Evolutionary conservation across 1,140 invertebrate species (phyloP), one percentile per base, ranked within the genome.

Genomic region (Lanistes nyassanus): DNA sequence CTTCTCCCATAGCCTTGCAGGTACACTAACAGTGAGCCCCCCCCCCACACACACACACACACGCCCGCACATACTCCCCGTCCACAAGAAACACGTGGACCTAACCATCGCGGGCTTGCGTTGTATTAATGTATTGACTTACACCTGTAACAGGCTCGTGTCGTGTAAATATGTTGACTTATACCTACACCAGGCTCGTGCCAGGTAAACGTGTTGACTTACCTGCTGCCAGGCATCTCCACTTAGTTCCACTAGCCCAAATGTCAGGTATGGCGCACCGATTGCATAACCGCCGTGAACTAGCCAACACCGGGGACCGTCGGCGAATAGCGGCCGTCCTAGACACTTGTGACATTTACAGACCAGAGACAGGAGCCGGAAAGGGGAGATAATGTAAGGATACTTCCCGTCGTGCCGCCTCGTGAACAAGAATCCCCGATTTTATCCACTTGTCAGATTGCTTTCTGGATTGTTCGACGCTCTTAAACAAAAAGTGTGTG

Each of bases 121-220:
- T 60, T 23, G 9, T 60, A 23, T 60, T 19, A 60, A 60, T 31
- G 23, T 60, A 23, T 60, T 60, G 56, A 60, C 56, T 60, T 60
- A 23, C 19, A 47, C 42, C 5, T 47, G n/a, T n/a, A 47, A 16
- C 1, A 47, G 56, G 56, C 56, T n/a, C 0, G 56, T 60, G 56
- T 60, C 56, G 9, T 60, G 56, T 60, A 60, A 60, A 60, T 31
- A 9, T 60, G 56, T 60, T 60, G 56, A 60, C 56, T 60, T 60
- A 23, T 47, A 47, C 42, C 5, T 47, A 47, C 5, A 47, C 9
- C 5, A 47, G 56, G 56, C 23, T 9, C 23, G 56, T 60, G 56
- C n/a, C 56, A 31, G 23, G 56, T 60, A 60, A 60, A 60, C 56
- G 23, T 16, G 56, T 60, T 60, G 56, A 60, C 56, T 60, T 60